These are phyloP conservation scores for Falco berigora DNA, from an alignment of 2,797 vertebrate species.

Conservation along the genomic window DNA sequence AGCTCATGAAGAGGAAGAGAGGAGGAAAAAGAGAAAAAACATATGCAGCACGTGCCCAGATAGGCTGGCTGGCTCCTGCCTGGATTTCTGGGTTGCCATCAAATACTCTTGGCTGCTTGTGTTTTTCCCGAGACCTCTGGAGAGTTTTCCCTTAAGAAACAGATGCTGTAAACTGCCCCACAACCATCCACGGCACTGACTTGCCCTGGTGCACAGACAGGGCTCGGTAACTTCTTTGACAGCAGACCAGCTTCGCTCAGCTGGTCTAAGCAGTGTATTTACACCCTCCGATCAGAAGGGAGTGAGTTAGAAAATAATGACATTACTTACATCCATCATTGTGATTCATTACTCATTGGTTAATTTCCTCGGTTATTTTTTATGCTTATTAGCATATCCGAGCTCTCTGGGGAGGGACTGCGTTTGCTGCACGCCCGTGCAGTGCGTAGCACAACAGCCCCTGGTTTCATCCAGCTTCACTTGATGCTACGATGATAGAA, in stretches of 20 bases:
- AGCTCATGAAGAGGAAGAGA: not conserved
- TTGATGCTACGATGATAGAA: not conserved
- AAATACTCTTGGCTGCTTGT: not conserved
- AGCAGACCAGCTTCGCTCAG: not conserved
- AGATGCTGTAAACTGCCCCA: not conserved
- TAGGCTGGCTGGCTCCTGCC: not conserved
- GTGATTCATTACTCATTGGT: not conserved
- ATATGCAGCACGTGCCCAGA: not conserved
- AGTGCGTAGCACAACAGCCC: not conserved
- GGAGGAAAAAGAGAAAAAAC: accelerated
- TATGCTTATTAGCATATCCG: not conserved
- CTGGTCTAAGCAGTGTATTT: not conserved
- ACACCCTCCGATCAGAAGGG: not conserved
- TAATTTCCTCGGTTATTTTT: not conserved
- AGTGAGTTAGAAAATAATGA: not conserved
- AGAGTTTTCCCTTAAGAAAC: not conserved
- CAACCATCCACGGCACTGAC: not conserved
- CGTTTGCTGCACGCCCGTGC: not conserved
- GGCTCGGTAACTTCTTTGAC: not conserved
- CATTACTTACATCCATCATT: not conserved
- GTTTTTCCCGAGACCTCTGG: not conserved
- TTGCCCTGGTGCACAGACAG: not conserved
- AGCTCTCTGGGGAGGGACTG: not conserved
- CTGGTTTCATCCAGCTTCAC: not conserved
- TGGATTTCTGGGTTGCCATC: not conserved